Conservation (phyloP, 2,888 invertebrate species). For the Unio pictorum region DNA sequence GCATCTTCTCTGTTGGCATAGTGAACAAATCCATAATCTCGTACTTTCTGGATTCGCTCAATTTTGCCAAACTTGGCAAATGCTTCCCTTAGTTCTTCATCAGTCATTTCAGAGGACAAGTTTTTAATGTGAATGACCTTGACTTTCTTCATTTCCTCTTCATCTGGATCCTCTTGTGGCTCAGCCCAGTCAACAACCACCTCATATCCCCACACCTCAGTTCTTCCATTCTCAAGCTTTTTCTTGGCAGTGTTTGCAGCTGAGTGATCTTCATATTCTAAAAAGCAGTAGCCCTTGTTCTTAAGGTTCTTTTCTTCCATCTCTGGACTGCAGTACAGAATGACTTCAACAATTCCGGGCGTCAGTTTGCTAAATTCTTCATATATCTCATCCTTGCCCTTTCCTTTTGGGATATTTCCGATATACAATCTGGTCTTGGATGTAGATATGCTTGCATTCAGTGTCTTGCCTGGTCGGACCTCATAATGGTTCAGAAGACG, state of each 20-base stretch:
- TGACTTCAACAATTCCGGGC: conserved; percentile 16
- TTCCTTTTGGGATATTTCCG: conserved; percentile 32
- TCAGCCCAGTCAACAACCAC: conserved; percentile 29
- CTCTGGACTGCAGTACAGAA: conserved; percentile 21
- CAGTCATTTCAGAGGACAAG: conserved; percentile 19
- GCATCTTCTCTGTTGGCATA: conserved; percentile 25
- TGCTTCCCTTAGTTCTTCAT: conserved; percentile 21
- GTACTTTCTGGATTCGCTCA: conserved; percentile 26
- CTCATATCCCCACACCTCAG: conserved; percentile 3
- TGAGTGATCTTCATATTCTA: conserved; percentile 22
- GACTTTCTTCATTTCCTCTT: conserved; percentile 16
- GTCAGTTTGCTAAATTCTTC: conserved; percentile 13
- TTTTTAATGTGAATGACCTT: conserved; percentile 28
- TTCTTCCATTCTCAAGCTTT: too few relatives aligned
- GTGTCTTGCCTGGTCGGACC: conserved; percentile 9
- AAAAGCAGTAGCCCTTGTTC: conserved; percentile 28
- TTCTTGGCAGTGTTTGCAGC: conserved; percentile 24
- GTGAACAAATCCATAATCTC: conserved; percentile 35
- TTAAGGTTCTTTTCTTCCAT: conserved; percentile 12
- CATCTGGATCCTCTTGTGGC: conserved; percentile 11
- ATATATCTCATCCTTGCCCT: conserved; percentile 15
- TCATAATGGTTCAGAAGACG: conserved; percentile 13
- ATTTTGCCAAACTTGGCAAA: conserved; percentile 29
- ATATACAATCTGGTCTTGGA: conserved; percentile 26
- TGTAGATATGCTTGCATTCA: conserved; percentile 31